phyloP scores from a whole-genome alignment of 2,888 invertebrate species.

The Lasioglossum oenotherae region DNA sequence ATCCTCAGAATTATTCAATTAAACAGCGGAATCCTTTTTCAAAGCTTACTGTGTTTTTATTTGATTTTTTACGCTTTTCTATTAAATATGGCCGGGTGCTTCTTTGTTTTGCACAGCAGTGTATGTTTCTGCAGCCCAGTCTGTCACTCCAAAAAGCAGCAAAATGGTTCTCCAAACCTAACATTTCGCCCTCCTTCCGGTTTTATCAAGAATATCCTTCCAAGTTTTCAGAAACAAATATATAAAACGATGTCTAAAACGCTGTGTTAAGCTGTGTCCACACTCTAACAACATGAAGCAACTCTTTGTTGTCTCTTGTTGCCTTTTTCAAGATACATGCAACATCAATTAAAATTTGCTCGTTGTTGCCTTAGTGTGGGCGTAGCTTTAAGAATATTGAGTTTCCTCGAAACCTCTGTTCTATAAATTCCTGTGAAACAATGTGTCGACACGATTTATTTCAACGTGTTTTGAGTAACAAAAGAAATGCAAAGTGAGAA shows the following conservation, averaged over 20 bases:
- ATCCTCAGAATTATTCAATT: too few species aligned
- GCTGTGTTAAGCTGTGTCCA: background rate
- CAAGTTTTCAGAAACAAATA: background rate
- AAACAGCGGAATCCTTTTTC: too few species aligned
- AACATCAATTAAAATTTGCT: background rate
- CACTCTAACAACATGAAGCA: too few species aligned
- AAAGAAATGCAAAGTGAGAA: background rate
- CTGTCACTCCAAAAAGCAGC: background rate
- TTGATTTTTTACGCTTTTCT: too few species aligned
- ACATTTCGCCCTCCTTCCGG: background rate
- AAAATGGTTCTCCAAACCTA: background rate
- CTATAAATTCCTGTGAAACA: too few species aligned
- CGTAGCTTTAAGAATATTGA: background rate
- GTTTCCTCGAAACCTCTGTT: too few species aligned
- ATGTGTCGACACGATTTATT: background rate
- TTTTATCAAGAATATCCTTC: background rate
- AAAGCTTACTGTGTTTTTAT: too few species aligned
- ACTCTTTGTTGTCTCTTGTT: background rate
- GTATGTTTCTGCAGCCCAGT: too few species aligned
- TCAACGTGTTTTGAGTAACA: background rate
- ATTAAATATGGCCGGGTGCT: too few species aligned
- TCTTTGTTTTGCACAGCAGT: too few species aligned
- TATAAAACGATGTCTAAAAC: background rate
- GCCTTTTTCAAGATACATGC: background rate
- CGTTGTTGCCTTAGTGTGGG: background rate